Evolutionary conservation across 2,888 invertebrate genomes (phyloP), one percentile per base, ranked within the genome.

Genomic region (Plagiodera versicolora): DNA sequence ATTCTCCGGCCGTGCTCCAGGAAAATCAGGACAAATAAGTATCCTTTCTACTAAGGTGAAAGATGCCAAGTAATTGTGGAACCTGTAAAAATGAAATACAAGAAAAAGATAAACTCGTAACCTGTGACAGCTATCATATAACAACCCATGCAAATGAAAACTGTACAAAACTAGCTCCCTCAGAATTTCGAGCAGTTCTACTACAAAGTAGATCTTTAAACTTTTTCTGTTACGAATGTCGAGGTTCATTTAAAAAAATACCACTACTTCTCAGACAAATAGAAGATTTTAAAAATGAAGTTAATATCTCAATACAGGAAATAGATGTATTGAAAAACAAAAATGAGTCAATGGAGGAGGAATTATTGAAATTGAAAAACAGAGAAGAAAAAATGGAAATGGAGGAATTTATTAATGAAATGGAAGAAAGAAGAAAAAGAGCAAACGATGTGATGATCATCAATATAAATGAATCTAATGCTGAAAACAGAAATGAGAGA

Each of bases 371-470:
- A 49, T 10, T 28, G 14, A 49, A 28, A 11, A 48, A 48, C 48
- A 20, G 48, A 48, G 48, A 48, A 48, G 48, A 48, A 48, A 48
- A 48, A 18, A 48, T 48, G 19, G 48, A 48, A 18, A 49, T 49
- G 49, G 49, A 49, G 14, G 49, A 49, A 28, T 49, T 49, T 49
- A 49, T 49, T 2, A 49, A 19, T 32, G 32, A 17, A 17, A 45
- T 45, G 45, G 45, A 45, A 47, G 47, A 47, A n/a, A 19, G 47
- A 47, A 47, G 47, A 47, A 18, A 19, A 19, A 47, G 47, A 81
- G 67, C 81, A 80, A 71, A 80, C 79, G 70, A 47, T 32, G 20
- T 57, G 2, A 35, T 57, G n/a, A 28, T 50, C 19, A 30, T 24
- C 1, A 50, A 50, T 28, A 17, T 50, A 18, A 53, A 53, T 53